Conservation (phyloP, 2,113 vertebrate genomes). For the Geococcyx californianus region DNA sequence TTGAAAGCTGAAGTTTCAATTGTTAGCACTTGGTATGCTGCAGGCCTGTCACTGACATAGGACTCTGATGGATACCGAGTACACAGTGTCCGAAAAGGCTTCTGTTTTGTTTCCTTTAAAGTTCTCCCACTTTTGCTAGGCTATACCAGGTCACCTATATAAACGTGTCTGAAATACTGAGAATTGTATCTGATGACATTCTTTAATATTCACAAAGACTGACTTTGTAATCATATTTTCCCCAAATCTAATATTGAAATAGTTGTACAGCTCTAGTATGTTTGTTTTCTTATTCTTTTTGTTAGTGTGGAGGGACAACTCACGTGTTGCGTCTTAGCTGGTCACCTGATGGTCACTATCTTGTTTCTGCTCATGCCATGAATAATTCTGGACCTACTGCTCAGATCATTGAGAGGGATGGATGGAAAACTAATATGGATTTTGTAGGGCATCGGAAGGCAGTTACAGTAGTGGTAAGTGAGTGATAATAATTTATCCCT, state of each 20-base stretch:
- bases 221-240: not conserved
- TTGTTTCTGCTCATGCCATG: slow-evolving; percentile 98
- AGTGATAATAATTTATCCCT: not conserved
- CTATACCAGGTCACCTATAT: not conserved
- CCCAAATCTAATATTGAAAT: not conserved
- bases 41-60: not conserved
- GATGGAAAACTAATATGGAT: slow-evolving; percentile 99
- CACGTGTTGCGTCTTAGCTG: slow-evolving; percentile 96
- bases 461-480: slow-evolving; percentile 95
- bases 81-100: not conserved
- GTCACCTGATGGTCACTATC: slow-evolving; percentile 97
- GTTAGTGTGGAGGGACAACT: slow-evolving; percentile 95
- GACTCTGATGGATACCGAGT: not conserved
- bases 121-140: not conserved
- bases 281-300: not conserved
- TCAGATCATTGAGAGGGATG: slow-evolving; percentile 96
- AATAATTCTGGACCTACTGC: slow-evolving; percentile 98
- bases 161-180: not conserved
- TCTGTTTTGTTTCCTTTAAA: not conserved
- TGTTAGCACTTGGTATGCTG: not conserved
- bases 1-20: not conserved
- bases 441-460: slow-evolving; percentile 98
- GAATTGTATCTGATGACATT: not conserved
- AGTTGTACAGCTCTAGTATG: not conserved
- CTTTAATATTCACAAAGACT: not conserved